A percentile compares a stretch with the other conserved stretches of the same genome.
These are phyloP conservation scores for Spea multiplicata DNA, from an alignment of 2,113 vertebrate species.

Conservation along the genomic window DNA sequence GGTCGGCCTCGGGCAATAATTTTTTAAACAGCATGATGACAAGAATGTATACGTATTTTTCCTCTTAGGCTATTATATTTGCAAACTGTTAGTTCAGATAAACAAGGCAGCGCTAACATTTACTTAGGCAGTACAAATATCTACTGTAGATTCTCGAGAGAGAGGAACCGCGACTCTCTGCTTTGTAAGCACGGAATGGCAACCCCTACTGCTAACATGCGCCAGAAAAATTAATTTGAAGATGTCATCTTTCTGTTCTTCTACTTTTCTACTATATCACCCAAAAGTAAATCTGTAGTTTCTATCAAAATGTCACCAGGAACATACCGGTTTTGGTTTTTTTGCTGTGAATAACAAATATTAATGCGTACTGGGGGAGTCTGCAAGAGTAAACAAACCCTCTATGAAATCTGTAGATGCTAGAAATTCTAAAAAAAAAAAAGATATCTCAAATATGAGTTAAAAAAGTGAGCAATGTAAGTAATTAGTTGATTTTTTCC, in stretches of 20 bases:
- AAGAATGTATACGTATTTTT: constrained; percentile 19
- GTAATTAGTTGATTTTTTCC: too few species aligned
- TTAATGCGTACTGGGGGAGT: too few species aligned
- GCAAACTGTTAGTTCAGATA: constrained; percentile 38
- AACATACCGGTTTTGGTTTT: background rate
- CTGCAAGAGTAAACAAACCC: too few species aligned
- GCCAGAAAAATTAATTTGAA: constrained; percentile 26
- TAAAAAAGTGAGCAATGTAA: too few species aligned
- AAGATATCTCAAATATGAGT: too few species aligned
- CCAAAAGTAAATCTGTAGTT: constrained; percentile 27
- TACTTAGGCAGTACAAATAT: constrained; percentile 38
- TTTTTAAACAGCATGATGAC: constrained; percentile 39
- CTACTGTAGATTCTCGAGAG: constrained; percentile 36
- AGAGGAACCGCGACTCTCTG: constrained; percentile 3
- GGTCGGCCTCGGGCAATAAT: background rate
- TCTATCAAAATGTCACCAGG: constrained; percentile 20
- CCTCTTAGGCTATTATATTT: constrained; percentile 33
- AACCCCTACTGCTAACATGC: constrained; percentile 1
- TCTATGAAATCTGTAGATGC: too few species aligned
- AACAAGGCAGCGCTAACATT: constrained; percentile 42
- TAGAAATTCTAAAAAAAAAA: too few species aligned
- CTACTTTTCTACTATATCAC: constrained; percentile 6
- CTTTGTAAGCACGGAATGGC: constrained; percentile 18
- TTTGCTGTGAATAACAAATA: too few species aligned
- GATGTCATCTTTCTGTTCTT: constrained; percentile 16